phyloP scores from a whole-genome alignment of 2,113 vertebrate genomes.

The Romanogobio albipinnatus region DNA sequence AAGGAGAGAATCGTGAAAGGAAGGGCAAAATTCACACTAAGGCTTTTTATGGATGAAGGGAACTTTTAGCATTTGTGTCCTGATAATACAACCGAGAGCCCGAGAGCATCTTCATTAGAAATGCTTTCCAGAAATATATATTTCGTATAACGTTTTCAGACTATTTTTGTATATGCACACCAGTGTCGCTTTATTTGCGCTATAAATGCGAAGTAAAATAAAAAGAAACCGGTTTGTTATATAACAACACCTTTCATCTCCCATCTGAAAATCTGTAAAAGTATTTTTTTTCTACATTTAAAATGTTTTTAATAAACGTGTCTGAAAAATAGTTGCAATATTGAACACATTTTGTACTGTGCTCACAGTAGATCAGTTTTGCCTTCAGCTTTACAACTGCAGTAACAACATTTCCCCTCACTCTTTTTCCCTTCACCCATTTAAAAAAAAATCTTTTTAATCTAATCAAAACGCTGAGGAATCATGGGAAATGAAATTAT shows the following conservation, averaged over 20 bases:
- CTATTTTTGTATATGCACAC: neutral
- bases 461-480: neutral
- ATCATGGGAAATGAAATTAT: neutral
- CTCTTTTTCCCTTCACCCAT: no score
- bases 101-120: neutral
- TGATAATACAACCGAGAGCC: neutral
- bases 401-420: neutral
- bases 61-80: slow-evolving; percentile 60
- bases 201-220: neutral
- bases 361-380: neutral
- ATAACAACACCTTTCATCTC: neutral
- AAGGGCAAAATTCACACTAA: neutral
- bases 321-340: neutral
- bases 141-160: neutral
- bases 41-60: slow-evolving; percentile 43
- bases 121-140: neutral
- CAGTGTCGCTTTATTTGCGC: neutral
- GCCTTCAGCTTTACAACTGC: neutral
- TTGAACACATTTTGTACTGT: neutral
- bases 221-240: neutral
- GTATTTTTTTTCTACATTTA: neutral
- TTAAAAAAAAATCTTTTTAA: neutral
- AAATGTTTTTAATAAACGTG: neutral
- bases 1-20: slow-evolving; percentile 53
- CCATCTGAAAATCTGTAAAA: neutral